Evolutionary conservation across 2,113 vertebrate genomes (phyloP).

Genomic region (Onychostruthus taczanowskii): DNA sequence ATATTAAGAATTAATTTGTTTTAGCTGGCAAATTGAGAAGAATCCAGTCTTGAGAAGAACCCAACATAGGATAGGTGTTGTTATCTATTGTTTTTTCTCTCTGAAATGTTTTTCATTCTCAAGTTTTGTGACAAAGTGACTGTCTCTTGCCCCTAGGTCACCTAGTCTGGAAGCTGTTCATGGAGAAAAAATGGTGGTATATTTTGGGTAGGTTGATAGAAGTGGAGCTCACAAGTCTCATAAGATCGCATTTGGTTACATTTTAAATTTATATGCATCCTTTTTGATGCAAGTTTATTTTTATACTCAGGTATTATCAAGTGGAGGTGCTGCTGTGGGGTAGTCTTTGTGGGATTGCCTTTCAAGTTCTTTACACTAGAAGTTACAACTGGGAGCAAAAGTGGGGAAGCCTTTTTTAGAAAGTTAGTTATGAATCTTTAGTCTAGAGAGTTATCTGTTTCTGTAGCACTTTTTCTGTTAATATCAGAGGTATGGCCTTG

Average conservation of each 20-base stretch:
- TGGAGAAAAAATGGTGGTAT: background rate
- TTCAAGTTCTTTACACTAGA: background rate
- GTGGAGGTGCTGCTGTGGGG: background rate
- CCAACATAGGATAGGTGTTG: background rate
- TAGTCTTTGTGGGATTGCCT: background rate
- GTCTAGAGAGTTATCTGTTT: background rate
- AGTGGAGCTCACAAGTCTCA: background rate
- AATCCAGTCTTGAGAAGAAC: background rate
- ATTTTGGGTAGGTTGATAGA: background rate
- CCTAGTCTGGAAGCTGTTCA: background rate
- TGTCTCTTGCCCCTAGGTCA: background rate
- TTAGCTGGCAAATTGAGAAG: background rate
- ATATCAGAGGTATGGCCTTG: background rate
- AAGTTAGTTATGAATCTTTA: background rate
- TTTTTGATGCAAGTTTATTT: background rate
- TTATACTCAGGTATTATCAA: background rate
- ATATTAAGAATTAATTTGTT: background rate
- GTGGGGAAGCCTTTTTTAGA: background rate
- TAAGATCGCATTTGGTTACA: background rate
- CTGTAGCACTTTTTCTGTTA: background rate
- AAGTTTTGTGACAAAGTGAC: background rate
- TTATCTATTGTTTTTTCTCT: background rate
- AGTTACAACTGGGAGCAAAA: background rate
- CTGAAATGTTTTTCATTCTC: background rate
- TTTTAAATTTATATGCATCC: background rate